These are phyloP conservation scores for human (Homo sapiens) DNA, from an alignment of 2,113 vertebrate species.

Conservation along the genomic window GRCh38 chrX:75124001-75124500, in stretches of 20 bases:
- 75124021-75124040: background rate
- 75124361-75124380: background rate
- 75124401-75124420: background rate
- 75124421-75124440: background rate
- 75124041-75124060: background rate
- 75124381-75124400: conserved; percentile 20
- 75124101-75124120: background rate
- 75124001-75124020: conserved; percentile 19
- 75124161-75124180: background rate
- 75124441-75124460: background rate
- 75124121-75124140: background rate
- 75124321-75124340: background rate
- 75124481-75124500: background rate
- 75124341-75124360: background rate
- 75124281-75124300: background rate
- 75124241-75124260: background rate
- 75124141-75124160: background rate
- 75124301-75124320: background rate
- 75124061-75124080: background rate
- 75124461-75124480: conserved; percentile 26
- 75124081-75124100: background rate
- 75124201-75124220: background rate
- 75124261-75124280: background rate
- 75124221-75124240: background rate
- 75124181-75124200: background rate